Evolutionary conservation across 2,888 invertebrate genomes (phyloP), one percentile per base, ranked within the genome.

Genomic region (Cataglyphis cursor): DNA sequence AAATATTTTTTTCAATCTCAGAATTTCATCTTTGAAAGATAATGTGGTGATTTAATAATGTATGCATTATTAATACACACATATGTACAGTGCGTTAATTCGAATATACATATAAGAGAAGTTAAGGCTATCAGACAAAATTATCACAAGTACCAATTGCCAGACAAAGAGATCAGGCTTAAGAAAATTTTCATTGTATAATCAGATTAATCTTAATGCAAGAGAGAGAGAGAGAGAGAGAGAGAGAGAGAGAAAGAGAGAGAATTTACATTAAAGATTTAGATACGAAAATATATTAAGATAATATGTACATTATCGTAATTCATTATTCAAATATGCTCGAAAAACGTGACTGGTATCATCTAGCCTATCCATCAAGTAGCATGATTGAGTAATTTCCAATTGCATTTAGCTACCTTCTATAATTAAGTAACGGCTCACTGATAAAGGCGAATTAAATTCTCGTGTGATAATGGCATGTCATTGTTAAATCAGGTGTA

Each of bases 401-500:
- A 41, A 54, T 80, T 80, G 24, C 44, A 61, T 59, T 38, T 68
- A 70, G 68, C 59, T 66, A 35, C n/a, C 44, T 59, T 31, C 35
- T 31, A 38, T 70, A 41, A 80, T 80, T 78, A 78, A 57, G 59
- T 80, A 80, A 80, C 31, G 61, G 44, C 44, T 44, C 78, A 35
- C 44, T 80, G 59, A 80, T 70, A 31, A 80, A 80, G 70, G 78
- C 59, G 70, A 80, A 80, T 80, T 70, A 80, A 80, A 80, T 70
- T 59, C 70, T 68, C 59, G 68, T 18, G 70, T 35, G 44, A 80
- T 80, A 80, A 80, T 80, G 18, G 68, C 57, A 70, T 15, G 78
- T 70, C 70, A 70, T 70, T 59, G 70, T 57, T 80, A 57, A 80
- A 80, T 80, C 78, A 61, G 70, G 44, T 70, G 44, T 80, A 80